Evolutionary conservation across 1,140 invertebrate genomes (phyloP).

Genomic region (Orius insidiosus): DNA sequence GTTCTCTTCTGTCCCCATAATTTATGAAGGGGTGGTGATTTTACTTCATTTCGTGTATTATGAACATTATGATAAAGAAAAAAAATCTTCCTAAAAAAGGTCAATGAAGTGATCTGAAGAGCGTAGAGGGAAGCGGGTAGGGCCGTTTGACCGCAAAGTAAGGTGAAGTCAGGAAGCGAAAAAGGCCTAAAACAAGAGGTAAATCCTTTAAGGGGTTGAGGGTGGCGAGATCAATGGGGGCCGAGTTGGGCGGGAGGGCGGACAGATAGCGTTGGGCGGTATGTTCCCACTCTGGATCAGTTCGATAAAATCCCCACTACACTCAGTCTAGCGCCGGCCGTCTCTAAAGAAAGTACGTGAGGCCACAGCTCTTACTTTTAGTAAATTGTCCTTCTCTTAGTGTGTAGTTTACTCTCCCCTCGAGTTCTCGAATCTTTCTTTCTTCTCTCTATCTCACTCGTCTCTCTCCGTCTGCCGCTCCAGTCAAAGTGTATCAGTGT

Average conservation of each 20-base stretch:
- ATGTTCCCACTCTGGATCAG: neutral
- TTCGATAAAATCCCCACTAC: slow-evolving; percentile 8
- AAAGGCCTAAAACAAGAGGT: no score
- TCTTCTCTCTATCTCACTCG: slow-evolving; percentile 1
- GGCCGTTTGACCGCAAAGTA: no score
- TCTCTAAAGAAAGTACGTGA: slow-evolving; percentile 4
- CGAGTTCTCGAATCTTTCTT: slow-evolving; percentile 9
- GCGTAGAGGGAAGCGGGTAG: no score
- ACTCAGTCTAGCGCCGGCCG: slow-evolving; percentile 10
- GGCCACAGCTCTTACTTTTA: slow-evolving; percentile 7
- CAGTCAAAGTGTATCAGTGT: slow-evolving; percentile 5
- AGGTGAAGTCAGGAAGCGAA: no score
- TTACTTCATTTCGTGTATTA: no score
- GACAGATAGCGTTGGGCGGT: slow-evolving; percentile 6
- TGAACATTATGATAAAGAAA: no score
- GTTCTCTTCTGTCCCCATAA: no score
- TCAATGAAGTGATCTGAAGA: no score
- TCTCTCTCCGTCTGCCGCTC: neutral
- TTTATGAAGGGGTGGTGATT: no score
- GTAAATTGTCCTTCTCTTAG: slow-evolving; percentile 11
- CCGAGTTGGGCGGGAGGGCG: neutral
- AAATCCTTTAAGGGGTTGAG: no score
- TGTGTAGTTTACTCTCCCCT: slow-evolving; percentile 11
- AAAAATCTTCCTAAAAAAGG: no score
- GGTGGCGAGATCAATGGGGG: slow-evolving; percentile 4